Percentiles rank a stretch among this genome's conserved stretches.
These are phyloP conservation scores for Neopipo cinnamomea DNA, from an alignment of 2,113 vertebrate genomes.

Conservation along the genomic window DNA sequence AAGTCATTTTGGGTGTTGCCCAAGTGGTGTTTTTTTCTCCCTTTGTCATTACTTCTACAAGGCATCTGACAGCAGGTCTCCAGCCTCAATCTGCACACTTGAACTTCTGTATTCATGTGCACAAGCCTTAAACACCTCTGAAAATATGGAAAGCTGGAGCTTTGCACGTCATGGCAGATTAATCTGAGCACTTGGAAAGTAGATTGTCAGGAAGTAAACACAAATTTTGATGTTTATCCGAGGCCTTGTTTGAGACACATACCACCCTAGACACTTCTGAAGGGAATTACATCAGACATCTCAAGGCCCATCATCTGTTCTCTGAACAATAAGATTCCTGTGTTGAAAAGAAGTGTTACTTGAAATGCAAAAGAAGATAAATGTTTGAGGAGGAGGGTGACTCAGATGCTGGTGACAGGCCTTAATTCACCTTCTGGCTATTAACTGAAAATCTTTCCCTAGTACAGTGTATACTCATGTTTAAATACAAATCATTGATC, in stretches of 20 bases:
- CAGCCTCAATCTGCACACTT: not conserved
- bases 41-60: not conserved
- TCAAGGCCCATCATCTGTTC: not conserved
- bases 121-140: not conserved
- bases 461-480: slow-evolving; percentile 75
- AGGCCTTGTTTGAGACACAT: not conserved
- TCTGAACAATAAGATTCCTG: not conserved
- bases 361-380: slow-evolving; percentile 42
- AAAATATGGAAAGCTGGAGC: not conserved
- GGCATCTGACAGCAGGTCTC: not conserved
- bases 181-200: not conserved
- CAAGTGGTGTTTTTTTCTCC: not conserved
- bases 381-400: slow-evolving; percentile 66
- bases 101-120: not conserved
- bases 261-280: not conserved
- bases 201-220: not conserved
- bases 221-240: not conserved
- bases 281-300: not conserved
- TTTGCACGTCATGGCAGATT: not conserved
- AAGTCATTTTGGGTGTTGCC: not conserved
- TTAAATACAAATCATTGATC: slow-evolving; percentile 76
- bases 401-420: slow-evolving; percentile 67
- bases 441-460: slow-evolving; percentile 70
- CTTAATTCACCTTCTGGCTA: slow-evolving; percentile 70
- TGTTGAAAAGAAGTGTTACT: slow-evolving; percentile 1